Conservation (phyloP, 2,113 vertebrate genomes). For the Phrynosoma blainvillii region DNA sequence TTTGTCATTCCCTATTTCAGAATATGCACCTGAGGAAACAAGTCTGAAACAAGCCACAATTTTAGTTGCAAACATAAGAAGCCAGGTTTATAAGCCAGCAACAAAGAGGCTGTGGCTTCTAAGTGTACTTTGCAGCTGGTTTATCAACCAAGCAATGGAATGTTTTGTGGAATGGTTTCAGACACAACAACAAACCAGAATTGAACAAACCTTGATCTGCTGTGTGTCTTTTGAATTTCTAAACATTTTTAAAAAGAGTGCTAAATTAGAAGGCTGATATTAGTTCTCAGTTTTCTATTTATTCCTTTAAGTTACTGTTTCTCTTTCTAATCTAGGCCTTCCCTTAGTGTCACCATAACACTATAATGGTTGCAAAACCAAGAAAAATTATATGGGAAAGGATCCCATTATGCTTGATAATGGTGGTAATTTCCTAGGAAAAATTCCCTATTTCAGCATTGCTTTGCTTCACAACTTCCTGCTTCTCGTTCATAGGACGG, state of each 20-base stretch:
- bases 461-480: slow-evolving; percentile 58
- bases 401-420: slow-evolving; percentile 63
- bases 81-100: no score
- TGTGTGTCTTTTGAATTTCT: neutral
- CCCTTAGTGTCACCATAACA: slow-evolving; percentile 8
- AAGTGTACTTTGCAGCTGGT: no score
- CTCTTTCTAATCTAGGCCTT: neutral
- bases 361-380: slow-evolving; percentile 55
- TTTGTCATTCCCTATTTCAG: no score
- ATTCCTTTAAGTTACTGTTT: neutral
- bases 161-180: no score
- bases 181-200: no score
- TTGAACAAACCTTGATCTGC: neutral
- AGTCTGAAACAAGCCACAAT: no score
- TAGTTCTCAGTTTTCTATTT: accelerated
- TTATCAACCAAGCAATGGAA: neutral
- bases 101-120: no score
- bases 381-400: slow-evolving; percentile 36
- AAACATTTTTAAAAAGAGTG: neutral
- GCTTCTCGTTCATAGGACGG: slow-evolving; percentile 62
- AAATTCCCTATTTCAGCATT: slow-evolving; percentile 53
- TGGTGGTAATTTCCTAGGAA: slow-evolving; percentile 51
- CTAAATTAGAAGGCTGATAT: neutral
- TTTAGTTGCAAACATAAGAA: no score
- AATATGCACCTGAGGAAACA: no score